These are phyloP conservation scores for Atta cephalotes DNA, from an alignment of 1,140 invertebrate genomes.

Conservation along the genomic window DNA sequence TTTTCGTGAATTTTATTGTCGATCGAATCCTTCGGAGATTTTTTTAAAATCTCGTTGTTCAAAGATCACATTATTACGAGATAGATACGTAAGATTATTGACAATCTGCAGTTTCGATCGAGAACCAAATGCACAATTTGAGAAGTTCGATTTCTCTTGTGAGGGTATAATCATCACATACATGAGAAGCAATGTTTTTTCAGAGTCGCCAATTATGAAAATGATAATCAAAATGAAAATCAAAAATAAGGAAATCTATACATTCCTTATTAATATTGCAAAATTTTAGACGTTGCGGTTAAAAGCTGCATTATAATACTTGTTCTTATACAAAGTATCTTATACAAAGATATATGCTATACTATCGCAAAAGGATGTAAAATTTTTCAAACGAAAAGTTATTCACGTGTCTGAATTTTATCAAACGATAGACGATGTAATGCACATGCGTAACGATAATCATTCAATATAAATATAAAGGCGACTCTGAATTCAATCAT, in stretches of 20 bases:
- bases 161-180: neutral
- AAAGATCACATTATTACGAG: neutral
- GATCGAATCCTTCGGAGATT: neutral
- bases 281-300: conserved; percentile 20
- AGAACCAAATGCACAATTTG: conserved; percentile 17
- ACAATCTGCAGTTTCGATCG: conserved; percentile 11
- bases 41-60: neutral
- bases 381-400: neutral
- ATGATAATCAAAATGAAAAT: conserved; percentile 55
- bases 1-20: conserved; percentile 33
- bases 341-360: neutral
- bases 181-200: conserved; percentile 7
- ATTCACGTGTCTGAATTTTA: conserved; percentile 24
- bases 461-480: conserved; percentile 21
- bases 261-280: conserved; percentile 39
- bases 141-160: neutral
- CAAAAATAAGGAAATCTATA: conserved; percentile 45
- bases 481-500: conserved; percentile 26
- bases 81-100: neutral
- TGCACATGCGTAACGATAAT: conserved; percentile 21
- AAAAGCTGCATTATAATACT: conserved; percentile 9
- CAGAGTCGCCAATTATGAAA: conserved; percentile 29
- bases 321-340: neutral
- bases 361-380: neutral
- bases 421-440: conserved; percentile 8